Evolutionary conservation across 2,797 vertebrate species (phyloP), one percentile per base, ranked within the genome.

Genomic region (Typhlichthys subterraneus): DNA sequence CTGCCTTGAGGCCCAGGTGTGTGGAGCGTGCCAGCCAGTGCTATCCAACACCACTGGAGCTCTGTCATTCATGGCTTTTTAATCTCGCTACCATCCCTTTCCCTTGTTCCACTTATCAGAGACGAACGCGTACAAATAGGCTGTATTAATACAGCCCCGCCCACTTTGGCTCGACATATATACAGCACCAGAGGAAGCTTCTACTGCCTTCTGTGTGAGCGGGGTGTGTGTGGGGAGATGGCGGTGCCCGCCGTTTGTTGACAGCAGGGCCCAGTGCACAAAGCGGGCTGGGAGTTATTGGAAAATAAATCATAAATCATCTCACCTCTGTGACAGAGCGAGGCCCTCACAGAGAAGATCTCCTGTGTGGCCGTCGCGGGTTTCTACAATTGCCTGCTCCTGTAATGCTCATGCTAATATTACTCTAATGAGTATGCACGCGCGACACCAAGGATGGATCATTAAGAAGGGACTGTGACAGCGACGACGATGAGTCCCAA

Each of bases 241-340:
- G 72, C 65, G 54, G 56, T 66, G 66, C 73, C 70, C 53, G 10
- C 65, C 71, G 47, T 83, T 82, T 85, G 83, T 83, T 88, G 88
- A 89, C 83, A 87, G 73, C 76, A 80, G 76, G 79, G 72, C 84
- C 80, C 85, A 81, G 80, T 46, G 82, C 87, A 74, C 81, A 53
- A 81, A 80, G 77, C 82, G 75, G 75, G 68, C 81, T 85, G 88
- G 86, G 85, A 87, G 80, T 89, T 90, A 87, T 88, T 82, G 82
- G 83, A 90, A 87, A 92, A 92, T 91, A 92, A 91, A 92, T 91
- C 87, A 91, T 90, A 91, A 92, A 91, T 92, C 89, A 90, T 90
- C 86, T 84, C 69, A 83, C 75, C 73, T 75, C 80, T 13, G 75
- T 89, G 90, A 91, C 89, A 89, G 72, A 69, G 61, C 78, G 81